Conservation (phyloP, 2,888 invertebrate species). For the Tetranychus piercei region DNA sequence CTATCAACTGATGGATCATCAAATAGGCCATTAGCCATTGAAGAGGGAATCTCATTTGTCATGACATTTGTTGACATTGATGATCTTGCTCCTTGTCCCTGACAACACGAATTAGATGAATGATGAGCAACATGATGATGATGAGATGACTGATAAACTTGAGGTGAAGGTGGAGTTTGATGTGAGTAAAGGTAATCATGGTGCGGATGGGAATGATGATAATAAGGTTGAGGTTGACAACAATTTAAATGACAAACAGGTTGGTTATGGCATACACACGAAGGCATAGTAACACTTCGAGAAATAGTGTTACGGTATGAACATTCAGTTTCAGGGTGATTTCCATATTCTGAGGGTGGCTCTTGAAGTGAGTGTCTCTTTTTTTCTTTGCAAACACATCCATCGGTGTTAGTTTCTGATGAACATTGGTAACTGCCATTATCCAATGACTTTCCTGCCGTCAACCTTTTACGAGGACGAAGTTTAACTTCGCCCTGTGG, state of each 20-base stretch:
- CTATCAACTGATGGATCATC: conserved; percentile 15
- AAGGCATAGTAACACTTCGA: conserved; percentile 8
- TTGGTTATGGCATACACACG: conserved; percentile 1
- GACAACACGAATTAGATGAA: background rate
- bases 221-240: background rate
- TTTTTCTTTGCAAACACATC: background rate
- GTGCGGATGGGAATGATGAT: background rate
- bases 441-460: background rate
- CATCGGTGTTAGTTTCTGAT: background rate
- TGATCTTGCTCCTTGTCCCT: background rate
- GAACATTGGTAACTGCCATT: background rate
- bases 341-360: conserved; percentile 1
- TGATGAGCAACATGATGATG: background rate
- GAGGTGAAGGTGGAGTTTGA: background rate
- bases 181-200: background rate
- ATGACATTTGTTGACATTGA: background rate
- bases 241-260: background rate
- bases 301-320: background rate
- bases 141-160: conserved; percentile 6
- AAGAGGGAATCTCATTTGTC: background rate
- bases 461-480: background rate
- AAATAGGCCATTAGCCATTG: background rate
- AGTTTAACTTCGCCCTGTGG: background rate
- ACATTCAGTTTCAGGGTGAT: conserved; percentile 13
- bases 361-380: conserved; percentile 14